Conservation (phyloP, 2,113 vertebrate species). For the Taxidea taxus region DNA sequence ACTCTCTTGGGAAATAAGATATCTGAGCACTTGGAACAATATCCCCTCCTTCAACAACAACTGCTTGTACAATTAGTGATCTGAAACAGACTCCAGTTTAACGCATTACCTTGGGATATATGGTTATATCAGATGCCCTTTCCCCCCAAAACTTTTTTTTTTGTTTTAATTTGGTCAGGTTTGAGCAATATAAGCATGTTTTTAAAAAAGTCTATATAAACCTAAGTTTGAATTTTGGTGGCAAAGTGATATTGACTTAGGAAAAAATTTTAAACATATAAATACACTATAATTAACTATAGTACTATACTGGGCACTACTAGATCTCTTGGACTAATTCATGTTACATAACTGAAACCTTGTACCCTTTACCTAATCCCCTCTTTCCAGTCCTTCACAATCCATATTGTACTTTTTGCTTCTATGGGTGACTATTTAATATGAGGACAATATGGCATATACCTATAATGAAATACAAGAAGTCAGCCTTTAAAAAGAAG, state of each 20-base stretch:
- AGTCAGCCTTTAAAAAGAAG: not conserved
- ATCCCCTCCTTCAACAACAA: not conserved
- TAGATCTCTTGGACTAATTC: not conserved
- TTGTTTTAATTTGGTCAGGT: not conserved
- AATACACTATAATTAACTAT: not conserved
- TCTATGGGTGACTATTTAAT: not conserved
- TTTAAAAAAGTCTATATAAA: not conserved
- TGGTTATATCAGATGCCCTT: not conserved
- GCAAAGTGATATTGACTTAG: not conserved
- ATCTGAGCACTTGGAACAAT: not conserved
- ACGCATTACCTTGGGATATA: not conserved
- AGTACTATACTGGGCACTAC: not conserved
- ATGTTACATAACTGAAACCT: not conserved
- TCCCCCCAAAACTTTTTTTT: not conserved
- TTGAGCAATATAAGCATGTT: not conserved
- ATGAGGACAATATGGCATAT: not conserved
- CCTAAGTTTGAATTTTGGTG: not conserved
- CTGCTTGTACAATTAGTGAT: not conserved
- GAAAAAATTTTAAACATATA: not conserved
- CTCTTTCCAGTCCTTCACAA: not conserved
- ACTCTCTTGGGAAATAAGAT: slow-evolving; percentile 25
- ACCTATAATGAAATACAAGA: not conserved
- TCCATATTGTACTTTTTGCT: not conserved
- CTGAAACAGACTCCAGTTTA: not conserved
- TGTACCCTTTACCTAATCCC: not conserved